Percentiles rank a stretch among this genome's conserved stretches.
Conservation (phyloP, 1,140 invertebrate genomes). For the Pentalonia nigronervosa region DNA sequence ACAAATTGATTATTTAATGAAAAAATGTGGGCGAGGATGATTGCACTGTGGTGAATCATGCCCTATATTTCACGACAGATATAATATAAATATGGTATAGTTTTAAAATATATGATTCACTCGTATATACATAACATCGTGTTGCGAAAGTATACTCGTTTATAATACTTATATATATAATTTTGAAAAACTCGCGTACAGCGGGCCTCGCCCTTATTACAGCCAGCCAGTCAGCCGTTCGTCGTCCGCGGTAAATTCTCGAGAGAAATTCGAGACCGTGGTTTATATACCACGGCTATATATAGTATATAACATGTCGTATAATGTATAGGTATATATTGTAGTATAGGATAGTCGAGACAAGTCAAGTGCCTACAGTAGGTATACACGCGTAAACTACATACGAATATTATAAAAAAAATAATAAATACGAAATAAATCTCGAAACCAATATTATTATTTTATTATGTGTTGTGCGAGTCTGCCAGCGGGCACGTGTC, state of each 20-base stretch:
- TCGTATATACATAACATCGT: too few species aligned
- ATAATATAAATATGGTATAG: background rate
- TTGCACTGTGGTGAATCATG: too few species aligned
- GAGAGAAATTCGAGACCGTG: background rate
- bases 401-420: background rate
- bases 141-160: background rate
- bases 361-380: background rate
- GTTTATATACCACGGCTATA: background rate
- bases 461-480: too few species aligned
- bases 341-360: background rate
- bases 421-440: background rate
- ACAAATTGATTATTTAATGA: too few species aligned
- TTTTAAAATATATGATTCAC: background rate
- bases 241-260: background rate
- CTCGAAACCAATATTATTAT: background rate
- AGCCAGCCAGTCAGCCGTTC: background rate
- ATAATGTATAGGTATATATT: too few species aligned
- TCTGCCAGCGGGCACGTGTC: constrained; percentile 28
- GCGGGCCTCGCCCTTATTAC: background rate
- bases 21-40: too few species aligned
- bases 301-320: too few species aligned
- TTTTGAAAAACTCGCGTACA: background rate
- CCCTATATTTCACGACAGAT: too few species aligned
- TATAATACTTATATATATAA: background rate
- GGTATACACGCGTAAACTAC: too few species aligned